These are phyloP conservation scores for Papilio protenor DNA, from an alignment of 2,888 invertebrate genomes.

Conservation along the genomic window DNA sequence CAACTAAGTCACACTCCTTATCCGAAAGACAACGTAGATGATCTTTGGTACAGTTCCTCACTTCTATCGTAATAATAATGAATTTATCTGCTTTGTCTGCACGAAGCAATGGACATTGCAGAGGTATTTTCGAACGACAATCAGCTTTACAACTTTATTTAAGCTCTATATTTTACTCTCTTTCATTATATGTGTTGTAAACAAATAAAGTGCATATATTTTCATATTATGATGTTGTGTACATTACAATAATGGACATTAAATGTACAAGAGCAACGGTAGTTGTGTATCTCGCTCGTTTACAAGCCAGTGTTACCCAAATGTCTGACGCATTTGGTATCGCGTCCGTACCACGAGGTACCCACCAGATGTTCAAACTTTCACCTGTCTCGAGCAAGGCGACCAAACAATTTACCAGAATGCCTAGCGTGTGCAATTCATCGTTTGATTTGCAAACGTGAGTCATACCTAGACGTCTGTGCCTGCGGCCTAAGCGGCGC, in stretches of 20 bases:
- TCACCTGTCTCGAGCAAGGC: conserved; percentile 45
- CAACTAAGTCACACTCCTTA: too few relatives aligned
- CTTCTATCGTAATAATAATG: neutral
- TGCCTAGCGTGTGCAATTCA: conserved; percentile 60
- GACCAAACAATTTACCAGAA: conserved; percentile 40
- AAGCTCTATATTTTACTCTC: neutral
- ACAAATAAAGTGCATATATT: neutral
- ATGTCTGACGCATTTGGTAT: conserved; percentile 34
- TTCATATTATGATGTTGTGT: too few relatives aligned
- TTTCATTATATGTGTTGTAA: neutral
- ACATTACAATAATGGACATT: neutral
- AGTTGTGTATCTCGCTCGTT: conserved; percentile 33
- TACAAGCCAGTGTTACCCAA: conserved; percentile 31
- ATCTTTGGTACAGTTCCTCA: neutral
- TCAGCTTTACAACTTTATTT: neutral
- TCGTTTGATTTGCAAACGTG: conserved; percentile 64
- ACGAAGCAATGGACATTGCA: neutral
- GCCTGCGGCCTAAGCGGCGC: conserved; percentile 56
- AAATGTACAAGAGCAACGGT: neutral
- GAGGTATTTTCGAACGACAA: neutral
- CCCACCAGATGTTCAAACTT: conserved; percentile 49
- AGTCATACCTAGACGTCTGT: conserved; percentile 70
- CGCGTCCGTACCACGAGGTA: conserved; percentile 28
- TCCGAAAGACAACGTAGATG: too few relatives aligned
- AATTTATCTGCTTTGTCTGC: neutral